phyloP scores from a whole-genome alignment of 1,140 invertebrate genomes.

The Hormaphis cornu region DNA sequence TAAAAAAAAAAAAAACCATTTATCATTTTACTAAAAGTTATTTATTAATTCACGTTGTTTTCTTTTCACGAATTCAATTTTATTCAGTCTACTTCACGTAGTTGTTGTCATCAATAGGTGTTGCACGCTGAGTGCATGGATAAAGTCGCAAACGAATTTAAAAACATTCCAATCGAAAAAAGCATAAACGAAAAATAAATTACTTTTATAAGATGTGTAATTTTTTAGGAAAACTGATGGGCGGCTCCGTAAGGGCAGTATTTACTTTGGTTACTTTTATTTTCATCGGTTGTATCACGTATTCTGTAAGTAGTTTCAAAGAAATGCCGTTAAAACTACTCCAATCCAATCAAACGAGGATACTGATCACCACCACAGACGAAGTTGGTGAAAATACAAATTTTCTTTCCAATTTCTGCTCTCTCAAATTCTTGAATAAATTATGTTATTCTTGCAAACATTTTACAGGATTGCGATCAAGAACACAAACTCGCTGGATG shows the following conservation, averaged over 20 bases:
- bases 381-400: not conserved
- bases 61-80: not conserved
- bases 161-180: not conserved
- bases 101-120: not conserved
- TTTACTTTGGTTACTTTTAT: constrained; percentile 81
- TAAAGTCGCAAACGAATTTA: not conserved
- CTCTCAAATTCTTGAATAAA: not conserved
- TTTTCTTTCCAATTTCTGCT: not conserved
- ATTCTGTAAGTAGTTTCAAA: constrained; percentile 74
- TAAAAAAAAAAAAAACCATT: constrained; percentile 41
- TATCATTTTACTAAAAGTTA: not conserved
- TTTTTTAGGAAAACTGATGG: constrained; percentile 57
- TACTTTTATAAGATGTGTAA: not conserved
- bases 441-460: not conserved
- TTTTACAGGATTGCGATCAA: not conserved
- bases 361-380: not conserved
- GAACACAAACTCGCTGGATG: not conserved
- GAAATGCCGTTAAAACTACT: constrained; percentile 68
- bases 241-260: constrained; percentile 81
- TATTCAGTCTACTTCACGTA: not conserved
- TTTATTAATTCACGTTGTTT: not conserved
- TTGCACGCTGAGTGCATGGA: not conserved
- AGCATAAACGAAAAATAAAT: not conserved
- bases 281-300: constrained; percentile 68
- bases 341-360: not conserved